Evolutionary conservation across 2,113 vertebrate genomes (phyloP).

Genomic region (Pangasianodon hypophthalmus): DNA sequence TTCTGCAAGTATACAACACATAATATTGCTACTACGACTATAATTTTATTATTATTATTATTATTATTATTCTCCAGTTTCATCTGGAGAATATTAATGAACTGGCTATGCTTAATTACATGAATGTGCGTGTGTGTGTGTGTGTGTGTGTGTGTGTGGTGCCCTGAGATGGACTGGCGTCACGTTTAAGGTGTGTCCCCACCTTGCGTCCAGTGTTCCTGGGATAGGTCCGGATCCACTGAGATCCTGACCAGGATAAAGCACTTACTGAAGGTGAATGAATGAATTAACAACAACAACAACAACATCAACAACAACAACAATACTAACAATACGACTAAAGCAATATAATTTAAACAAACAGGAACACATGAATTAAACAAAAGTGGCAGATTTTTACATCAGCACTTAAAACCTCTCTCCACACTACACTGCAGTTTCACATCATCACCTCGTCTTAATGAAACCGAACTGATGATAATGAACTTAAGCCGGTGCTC

Average conservation of each 20-base stretch:
- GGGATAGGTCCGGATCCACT: neutral
- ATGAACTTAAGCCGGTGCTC: neutral
- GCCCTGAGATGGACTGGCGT: neutral
- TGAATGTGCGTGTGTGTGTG: neutral
- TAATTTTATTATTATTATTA: neutral
- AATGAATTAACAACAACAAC: neutral
- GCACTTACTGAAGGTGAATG: neutral
- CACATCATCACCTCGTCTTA: neutral
- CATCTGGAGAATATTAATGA: neutral
- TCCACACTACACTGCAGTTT: neutral
- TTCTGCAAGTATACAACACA: neutral
- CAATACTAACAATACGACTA: neutral
- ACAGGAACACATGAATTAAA: neutral
- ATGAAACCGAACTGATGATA: neutral
- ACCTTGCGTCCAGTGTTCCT: neutral
- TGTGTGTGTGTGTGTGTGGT: conserved; percentile 10
- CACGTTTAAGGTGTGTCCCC: neutral
- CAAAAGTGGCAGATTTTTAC: neutral
- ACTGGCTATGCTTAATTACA: neutral
- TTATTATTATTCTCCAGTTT: neutral
- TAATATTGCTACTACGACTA: neutral
- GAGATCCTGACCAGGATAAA: neutral
- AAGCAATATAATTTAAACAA: neutral
- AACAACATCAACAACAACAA: neutral
- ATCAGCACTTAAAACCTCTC: neutral